A percentile compares a stretch with the other conserved stretches of the same genome.
Conservation (phyloP, 2,888 invertebrate genomes). For the Eilema sororculum region DNA sequence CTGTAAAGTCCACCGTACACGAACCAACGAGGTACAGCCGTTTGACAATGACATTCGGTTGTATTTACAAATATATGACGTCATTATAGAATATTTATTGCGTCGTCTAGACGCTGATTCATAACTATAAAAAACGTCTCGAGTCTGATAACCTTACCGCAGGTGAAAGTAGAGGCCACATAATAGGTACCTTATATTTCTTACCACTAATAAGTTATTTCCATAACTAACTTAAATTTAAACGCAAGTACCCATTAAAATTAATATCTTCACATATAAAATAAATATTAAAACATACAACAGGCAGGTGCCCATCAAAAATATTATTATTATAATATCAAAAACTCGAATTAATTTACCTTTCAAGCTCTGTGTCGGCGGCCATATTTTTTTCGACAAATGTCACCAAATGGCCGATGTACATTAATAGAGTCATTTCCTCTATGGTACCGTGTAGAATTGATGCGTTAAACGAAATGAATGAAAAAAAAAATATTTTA, state of each 20-base stretch:
- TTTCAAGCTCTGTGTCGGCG: constrained; percentile 31
- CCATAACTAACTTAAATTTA: background rate
- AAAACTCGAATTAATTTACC: constrained; percentile 40
- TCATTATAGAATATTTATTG: too few species aligned
- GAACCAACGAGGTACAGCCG: background rate
- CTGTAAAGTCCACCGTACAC: background rate
- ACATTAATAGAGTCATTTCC: constrained; percentile 81
- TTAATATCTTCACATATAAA: constrained; percentile 6
- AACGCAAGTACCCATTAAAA: constrained; percentile 1
- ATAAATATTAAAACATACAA: constrained; percentile 11
- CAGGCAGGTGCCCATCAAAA: background rate
- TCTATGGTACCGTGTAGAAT: constrained; percentile 61
- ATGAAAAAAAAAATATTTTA: constrained; percentile 61
- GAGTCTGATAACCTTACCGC: background rate
- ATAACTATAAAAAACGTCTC: constrained; percentile 1
- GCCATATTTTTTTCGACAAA: constrained; percentile 36
- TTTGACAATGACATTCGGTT: background rate
- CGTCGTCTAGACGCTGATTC: constrained; percentile 1
- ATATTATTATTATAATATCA: constrained; percentile 22
- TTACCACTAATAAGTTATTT: background rate
- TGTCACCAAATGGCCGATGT: constrained; percentile 62
- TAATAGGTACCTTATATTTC: background rate
- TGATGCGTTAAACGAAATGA: constrained; percentile 78
- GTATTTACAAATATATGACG: background rate
- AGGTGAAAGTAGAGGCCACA: constrained; percentile 1